phyloP scores from a whole-genome alignment of 1,140 invertebrate genomes.

The Achatina immaculata region DNA sequence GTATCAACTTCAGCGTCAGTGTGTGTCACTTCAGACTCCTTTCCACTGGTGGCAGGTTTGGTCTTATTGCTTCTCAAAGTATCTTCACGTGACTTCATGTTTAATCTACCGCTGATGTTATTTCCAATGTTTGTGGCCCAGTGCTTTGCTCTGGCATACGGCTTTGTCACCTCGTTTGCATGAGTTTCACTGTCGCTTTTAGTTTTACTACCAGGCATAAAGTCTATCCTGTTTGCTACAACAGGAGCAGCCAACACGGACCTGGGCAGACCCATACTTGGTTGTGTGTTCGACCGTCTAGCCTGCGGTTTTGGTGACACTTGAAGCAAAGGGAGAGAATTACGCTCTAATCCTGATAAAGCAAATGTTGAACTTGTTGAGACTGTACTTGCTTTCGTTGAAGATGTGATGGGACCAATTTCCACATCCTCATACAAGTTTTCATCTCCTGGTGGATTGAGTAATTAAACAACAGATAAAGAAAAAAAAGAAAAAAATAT shows the following conservation, averaged over 20 bases:
- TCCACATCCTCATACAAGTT: slow-evolving; percentile 36
- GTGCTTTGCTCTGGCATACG: neutral
- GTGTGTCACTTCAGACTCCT: neutral
- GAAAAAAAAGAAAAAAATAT: slow-evolving; percentile 4
- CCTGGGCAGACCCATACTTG: too few species aligned
- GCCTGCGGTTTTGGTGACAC: neutral
- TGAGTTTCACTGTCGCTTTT: neutral
- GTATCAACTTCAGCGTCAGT: too few species aligned
- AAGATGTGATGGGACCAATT: neutral
- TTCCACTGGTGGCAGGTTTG: neutral
- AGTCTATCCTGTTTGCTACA: too few species aligned
- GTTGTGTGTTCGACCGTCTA: too few species aligned
- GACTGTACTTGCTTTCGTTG: neutral
- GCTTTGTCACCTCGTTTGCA: neutral
- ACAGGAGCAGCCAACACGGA: too few species aligned
- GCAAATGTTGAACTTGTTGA: neutral
- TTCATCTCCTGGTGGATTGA: slow-evolving; percentile 6
- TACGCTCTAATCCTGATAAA: slow-evolving; percentile 12
- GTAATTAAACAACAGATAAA: neutral
- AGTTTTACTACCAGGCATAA: too few species aligned
- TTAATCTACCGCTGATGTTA: slow-evolving; percentile 9
- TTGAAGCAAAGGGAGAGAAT: neutral
- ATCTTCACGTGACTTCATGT: neutral
- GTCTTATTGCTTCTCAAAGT: neutral
- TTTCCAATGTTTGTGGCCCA: slow-evolving; percentile 38